Conservation (phyloP, 2,113 vertebrate species). For the Dipodomys stephensi region DNA sequence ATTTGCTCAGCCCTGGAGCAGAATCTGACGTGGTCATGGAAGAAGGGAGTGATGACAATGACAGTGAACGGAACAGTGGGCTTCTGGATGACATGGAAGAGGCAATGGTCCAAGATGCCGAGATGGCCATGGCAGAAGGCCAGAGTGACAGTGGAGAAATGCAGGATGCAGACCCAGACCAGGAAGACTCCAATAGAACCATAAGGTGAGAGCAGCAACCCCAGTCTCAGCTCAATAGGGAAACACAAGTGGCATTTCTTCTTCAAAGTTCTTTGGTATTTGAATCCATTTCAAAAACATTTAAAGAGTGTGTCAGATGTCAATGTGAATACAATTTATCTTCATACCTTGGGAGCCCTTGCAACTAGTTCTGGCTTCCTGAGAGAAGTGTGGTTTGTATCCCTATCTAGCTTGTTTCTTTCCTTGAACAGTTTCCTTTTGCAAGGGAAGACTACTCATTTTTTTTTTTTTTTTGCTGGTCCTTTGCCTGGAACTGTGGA, state of each 20-base stretch:
- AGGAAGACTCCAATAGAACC: slow-evolving; percentile 93
- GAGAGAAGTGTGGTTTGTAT: not conserved
- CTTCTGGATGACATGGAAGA: slow-evolving; percentile 96
- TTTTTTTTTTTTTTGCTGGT: too few relatives aligned
- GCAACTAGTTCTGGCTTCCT: not conserved
- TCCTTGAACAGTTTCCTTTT: not conserved
- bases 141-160: slow-evolving; percentile 91
- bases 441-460: too few relatives aligned
- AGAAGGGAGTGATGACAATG: slow-evolving; percentile 96
- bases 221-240: not conserved
- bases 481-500: too few relatives aligned
- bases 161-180: slow-evolving; percentile 92
- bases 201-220: slow-evolving; percentile 89
- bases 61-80: slow-evolving; percentile 90
- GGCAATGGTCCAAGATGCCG: slow-evolving; percentile 89
- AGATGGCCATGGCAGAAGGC: slow-evolving; percentile 88
- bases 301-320: not conserved
- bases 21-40: slow-evolving; percentile 95
- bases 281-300: not conserved
- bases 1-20: slow-evolving; percentile 94
- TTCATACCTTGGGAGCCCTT: not conserved
- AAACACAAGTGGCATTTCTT: not conserved
- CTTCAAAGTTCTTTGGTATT: not conserved
- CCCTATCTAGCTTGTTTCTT: not conserved
- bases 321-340: not conserved